Conservation (phyloP, 2,113 vertebrate species). For the Plecturocebus donacophilus region DNA sequence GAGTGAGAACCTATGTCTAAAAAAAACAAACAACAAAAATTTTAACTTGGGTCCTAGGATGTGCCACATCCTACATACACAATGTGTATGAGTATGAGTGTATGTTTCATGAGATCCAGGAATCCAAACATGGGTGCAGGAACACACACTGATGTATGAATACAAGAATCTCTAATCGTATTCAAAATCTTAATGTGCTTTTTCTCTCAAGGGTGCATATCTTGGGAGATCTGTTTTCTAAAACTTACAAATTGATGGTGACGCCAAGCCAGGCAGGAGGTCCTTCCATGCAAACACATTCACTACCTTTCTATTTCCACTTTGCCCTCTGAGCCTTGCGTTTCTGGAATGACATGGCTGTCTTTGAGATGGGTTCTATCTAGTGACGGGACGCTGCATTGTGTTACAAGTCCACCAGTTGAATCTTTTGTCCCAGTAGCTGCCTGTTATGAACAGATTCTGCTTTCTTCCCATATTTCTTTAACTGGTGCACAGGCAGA, state of each 20-base stretch:
- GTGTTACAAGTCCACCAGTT: fast-evolving
- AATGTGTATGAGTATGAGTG: too few relatives aligned
- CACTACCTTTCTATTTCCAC: fast-evolving
- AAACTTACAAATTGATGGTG: fast-evolving
- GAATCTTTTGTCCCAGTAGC: too few relatives aligned
- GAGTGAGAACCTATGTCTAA: too few relatives aligned
- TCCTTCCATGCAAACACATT: fast-evolving
- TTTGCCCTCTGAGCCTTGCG: too few relatives aligned
- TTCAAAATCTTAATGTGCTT: neutral
- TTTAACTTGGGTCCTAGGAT: fast-evolving
- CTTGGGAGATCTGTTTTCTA: fast-evolving
- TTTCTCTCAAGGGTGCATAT: neutral
- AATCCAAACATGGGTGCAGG: fast-evolving
- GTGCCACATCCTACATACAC: too few relatives aligned
- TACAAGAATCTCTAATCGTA: fast-evolving
- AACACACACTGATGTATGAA: fast-evolving
- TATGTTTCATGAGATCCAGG: fast-evolving
- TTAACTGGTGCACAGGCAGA: fast-evolving
- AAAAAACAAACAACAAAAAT: neutral
- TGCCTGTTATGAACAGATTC: fast-evolving
- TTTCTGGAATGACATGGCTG: neutral
- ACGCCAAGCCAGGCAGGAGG: fast-evolving
- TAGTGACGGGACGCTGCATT: neutral
- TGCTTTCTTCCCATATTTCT: neutral
- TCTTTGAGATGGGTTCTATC: fast-evolving